A percentile compares a stretch with the other conserved stretches of the same genome.
Evolutionary conservation across 2,888 invertebrate species (phyloP).

Genomic region (Oscheius sp.): DNA sequence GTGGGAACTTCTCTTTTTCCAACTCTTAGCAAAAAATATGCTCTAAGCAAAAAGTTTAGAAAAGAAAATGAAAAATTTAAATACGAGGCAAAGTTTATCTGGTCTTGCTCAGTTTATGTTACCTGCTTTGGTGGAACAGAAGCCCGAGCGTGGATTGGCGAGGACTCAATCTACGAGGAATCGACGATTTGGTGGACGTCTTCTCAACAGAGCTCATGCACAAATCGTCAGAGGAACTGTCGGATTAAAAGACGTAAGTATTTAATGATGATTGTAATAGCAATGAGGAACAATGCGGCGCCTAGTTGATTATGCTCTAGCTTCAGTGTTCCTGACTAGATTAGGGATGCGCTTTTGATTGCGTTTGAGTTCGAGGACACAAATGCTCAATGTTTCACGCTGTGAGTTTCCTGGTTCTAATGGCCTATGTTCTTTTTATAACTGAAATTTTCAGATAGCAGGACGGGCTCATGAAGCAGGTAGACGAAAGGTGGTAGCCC

Average conservation of each 20-base stretch:
- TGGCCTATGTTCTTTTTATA: background rate
- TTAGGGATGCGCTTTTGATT: conserved; percentile 37
- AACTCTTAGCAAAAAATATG: background rate
- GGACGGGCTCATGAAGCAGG: conserved; percentile 61
- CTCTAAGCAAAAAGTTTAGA: too few relatives aligned
- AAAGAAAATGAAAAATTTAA: conserved; percentile 21
- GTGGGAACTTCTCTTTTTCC: conserved; percentile 1
- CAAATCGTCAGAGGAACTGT: conserved; percentile 53
- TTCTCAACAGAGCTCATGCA: conserved; percentile 49
- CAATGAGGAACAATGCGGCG: conserved; percentile 28
- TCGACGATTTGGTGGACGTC: conserved; percentile 40
- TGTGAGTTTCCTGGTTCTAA: background rate
- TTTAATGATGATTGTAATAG: conserved; percentile 18
- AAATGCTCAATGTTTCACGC: conserved; percentile 2
- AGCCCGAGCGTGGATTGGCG: conserved; percentile 11
- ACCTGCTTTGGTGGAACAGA: conserved; percentile 51
- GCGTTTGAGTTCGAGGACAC: conserved; percentile 5
- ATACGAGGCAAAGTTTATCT: conserved; percentile 47
- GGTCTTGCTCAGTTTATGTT: conserved; percentile 54
- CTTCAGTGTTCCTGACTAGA: conserved; percentile 30
- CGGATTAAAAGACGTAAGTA: conserved; percentile 57
- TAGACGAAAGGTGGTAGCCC: conserved; percentile 50
- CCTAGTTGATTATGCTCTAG: conserved; percentile 27
- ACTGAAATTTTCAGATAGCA: conserved; percentile 52
- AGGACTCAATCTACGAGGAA: conserved; percentile 4